Base-by-base conservation (phyloP, 2,797 vertebrate genomes). In the Chloroceryle amazona region DNA sequence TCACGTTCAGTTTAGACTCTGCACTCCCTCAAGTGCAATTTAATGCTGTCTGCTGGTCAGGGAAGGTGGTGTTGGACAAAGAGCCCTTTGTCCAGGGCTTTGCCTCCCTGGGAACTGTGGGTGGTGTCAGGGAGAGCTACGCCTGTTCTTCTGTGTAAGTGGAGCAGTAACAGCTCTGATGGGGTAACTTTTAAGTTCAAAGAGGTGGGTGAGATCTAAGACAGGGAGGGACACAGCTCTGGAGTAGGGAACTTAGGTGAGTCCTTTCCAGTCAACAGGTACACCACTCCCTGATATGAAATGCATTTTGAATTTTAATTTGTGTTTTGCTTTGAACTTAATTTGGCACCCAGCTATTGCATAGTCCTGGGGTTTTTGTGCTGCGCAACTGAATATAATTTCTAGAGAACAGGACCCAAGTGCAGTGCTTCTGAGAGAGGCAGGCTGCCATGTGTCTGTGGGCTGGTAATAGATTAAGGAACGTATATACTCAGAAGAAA, bases 241-340 rank as follows among this genome's bases (percentile, higher is more conserved):
- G 52, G 55, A 82, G 74, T n/a, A 73, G 44, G 22, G 60, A 94
- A 25, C 44, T 71, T 68, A 26, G 41, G 33, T 85, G 94, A 93
- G 71, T 88, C 82, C 73, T 94, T 94, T 70, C 70, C 60, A 91
- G 71, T 54, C 68, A 86, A n/a, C 35, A 86, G 90, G 44, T 78
- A 80, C 71, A 84, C 90, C 89, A 49, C 95, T 95, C 93, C 93
- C 86, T 92, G 95, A 81, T 73, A 79, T 0, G 6, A 94, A 91
- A 81, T 63, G 25, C 2, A 2, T 72, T 90, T 93, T 95, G 70
- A 29, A n/a, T 86, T 93, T 86, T 87, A 80, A 82, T 78, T 85
- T 52, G 39, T 95, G 70, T 86, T 96, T 85, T 82, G 63, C 91
- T 94, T 96, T 95, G 78, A 94, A 67, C 70, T 73, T 84, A 47